Evolutionary conservation across 1,140 invertebrate species (phyloP).

Genomic region (Magallana ariakensis): DNA sequence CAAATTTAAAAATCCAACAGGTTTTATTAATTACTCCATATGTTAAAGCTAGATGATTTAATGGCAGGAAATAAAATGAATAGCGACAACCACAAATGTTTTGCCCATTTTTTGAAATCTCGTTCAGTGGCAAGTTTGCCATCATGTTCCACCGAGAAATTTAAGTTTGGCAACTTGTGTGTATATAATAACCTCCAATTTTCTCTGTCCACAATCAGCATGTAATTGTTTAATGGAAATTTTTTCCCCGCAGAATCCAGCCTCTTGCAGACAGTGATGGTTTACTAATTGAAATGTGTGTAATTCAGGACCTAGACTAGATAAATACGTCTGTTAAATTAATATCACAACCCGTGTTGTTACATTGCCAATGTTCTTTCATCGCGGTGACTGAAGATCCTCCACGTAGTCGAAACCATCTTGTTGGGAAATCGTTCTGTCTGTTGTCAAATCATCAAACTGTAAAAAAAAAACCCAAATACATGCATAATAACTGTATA

Average conservation of each 20-base stretch:
- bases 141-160: not conserved
- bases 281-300: not conserved
- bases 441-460: constrained; percentile 74
- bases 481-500: too few relatives aligned
- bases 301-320: constrained; percentile 27
- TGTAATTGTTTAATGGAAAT: not conserved
- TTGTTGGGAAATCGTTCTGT: constrained; percentile 72
- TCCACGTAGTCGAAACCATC: constrained; percentile 75
- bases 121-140: too few relatives aligned
- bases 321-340: not conserved
- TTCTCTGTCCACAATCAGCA: not conserved
- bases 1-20: not conserved
- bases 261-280: too few relatives aligned
- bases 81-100: not conserved
- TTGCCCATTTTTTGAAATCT: too few relatives aligned
- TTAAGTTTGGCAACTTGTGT: constrained; percentile 2
- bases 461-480: constrained; percentile 57
- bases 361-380: not conserved
- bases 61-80: not conserved
- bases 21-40: too few relatives aligned
- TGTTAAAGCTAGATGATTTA: not conserved
- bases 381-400: constrained; percentile 65
- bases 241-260: too few relatives aligned
- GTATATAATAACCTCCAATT: not conserved
- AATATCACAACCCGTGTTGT: constrained; percentile 35